phyloP scores from a whole-genome alignment of 2,797 vertebrate species.

The Anas bahamensis region DNA sequence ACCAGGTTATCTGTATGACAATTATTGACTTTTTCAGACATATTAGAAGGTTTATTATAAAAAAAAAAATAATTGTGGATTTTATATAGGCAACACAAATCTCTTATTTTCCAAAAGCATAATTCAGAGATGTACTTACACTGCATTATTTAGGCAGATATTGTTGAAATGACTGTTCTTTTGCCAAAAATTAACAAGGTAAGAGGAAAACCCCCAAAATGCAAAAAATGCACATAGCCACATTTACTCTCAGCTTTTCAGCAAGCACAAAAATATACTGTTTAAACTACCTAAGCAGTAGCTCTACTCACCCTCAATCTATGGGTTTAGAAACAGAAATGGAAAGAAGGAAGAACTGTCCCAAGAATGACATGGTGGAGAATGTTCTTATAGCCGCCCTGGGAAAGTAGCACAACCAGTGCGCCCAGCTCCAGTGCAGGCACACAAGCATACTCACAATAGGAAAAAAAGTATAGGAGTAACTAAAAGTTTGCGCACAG shows the following conservation, averaged over 20 bases:
- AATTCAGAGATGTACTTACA: not conserved
- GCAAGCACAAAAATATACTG: not conserved
- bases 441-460: not conserved
- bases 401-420: not conserved
- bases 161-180: not conserved
- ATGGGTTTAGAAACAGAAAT: not conserved
- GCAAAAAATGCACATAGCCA: not conserved
- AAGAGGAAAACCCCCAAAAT: not conserved
- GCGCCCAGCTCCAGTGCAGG: not conserved
- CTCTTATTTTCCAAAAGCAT: not conserved
- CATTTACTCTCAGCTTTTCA: not conserved
- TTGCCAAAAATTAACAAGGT: not conserved
- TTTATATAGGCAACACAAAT: not conserved
- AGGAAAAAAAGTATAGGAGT: not conserved
- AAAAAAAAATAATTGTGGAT: not conserved
- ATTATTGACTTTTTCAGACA: not conserved
- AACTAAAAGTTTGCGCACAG: not conserved
- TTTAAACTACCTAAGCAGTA: not conserved
- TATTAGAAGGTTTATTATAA: not conserved
- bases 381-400: not conserved
- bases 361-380: not conserved
- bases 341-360: not conserved
- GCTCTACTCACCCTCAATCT: not conserved
- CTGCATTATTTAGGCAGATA: not conserved
- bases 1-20: not conserved